Conservation (phyloP, 2,797 vertebrate genomes). For the Coracias cyanogaster region DNA sequence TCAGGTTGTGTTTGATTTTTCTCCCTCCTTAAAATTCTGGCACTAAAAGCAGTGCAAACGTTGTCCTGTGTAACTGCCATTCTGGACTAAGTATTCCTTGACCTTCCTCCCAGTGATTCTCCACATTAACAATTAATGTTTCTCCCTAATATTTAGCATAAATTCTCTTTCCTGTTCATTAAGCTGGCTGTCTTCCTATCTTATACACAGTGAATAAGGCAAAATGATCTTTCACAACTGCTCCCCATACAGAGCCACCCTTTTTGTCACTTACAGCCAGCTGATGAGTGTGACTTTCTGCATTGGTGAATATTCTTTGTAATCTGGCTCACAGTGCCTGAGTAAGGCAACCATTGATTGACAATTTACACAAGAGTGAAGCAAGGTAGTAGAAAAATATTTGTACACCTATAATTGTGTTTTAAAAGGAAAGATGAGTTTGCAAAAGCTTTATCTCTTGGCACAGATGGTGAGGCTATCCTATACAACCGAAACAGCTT, state of each 20-base stretch:
- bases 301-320: background rate
- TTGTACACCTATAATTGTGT: background rate
- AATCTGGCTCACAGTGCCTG: background rate
- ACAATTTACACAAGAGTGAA: background rate
- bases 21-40: background rate
- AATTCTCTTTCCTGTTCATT: background rate
- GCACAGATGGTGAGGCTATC: background rate
- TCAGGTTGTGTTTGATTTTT: background rate
- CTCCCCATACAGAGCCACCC: rapidly evolving
- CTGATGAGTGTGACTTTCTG: background rate
- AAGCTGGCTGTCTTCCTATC: background rate
- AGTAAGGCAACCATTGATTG: background rate
- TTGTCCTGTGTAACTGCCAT: background rate
- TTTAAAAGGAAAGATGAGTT: background rate
- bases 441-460: background rate
- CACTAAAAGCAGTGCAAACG: background rate
- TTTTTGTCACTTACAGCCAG: background rate
- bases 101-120: background rate
- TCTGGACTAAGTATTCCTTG: background rate
- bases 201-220: background rate
- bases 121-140: background rate
- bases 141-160: background rate
- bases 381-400: background rate
- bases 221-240: background rate
- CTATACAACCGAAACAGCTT: background rate